Conservation (phyloP, 2,797 vertebrate genomes). For the Luscinia megarhynchos region DNA sequence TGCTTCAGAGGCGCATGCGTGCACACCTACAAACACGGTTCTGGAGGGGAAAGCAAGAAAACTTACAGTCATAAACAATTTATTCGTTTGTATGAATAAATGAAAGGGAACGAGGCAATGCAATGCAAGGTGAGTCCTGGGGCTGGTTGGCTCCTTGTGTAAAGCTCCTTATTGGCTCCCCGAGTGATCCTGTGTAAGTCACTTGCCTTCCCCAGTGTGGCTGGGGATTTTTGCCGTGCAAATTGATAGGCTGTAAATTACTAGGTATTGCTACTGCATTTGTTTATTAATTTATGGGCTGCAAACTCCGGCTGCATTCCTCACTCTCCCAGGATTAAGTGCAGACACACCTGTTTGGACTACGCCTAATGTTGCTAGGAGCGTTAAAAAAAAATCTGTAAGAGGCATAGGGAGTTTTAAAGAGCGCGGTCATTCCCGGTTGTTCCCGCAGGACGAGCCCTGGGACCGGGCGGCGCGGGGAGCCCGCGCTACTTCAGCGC, state of each 20-base stretch:
- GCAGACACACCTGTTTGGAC: not conserved
- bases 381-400: fast-evolving
- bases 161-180: not conserved
- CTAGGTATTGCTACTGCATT: not conserved
- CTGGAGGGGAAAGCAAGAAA: not conserved
- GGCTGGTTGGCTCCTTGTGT: not conserved
- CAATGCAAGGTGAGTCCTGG: not conserved
- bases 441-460: not conserved
- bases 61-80: not conserved
- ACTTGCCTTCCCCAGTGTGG: not conserved
- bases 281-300: not conserved
- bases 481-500: not conserved
- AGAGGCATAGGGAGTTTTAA: not conserved
- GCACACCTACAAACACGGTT: not conserved
- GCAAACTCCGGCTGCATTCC: not conserved
- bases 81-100: not conserved
- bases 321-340: not conserved
- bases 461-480: not conserved
- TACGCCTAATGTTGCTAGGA: not conserved
- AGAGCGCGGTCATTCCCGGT: fast-evolving
- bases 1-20: not conserved
- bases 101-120: not conserved
- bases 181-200: not conserved
- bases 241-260: not conserved
- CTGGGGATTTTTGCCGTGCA: not conserved